Base-by-base conservation (phyloP, 2,797 vertebrate genomes). In the Picus viridis region DNA sequence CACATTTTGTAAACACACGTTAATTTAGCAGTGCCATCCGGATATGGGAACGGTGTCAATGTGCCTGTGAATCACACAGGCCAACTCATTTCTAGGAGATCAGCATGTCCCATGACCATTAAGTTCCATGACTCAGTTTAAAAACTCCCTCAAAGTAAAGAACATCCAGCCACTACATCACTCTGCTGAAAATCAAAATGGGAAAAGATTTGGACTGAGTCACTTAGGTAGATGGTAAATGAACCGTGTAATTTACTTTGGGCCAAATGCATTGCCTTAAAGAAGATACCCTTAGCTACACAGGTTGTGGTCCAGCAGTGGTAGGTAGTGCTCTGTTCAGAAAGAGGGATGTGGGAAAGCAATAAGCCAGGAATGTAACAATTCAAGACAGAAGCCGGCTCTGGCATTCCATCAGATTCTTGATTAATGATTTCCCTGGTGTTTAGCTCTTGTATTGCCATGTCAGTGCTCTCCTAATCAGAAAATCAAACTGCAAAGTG, bases 221-320 rank as follows among this genome's bases (percentile, higher is more conserved):
- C 76, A 79, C 59, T 96, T 94, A 84, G 90, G 95, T 89, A 96
- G 81, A 62, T 41, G 32, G 63, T 61, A 94, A 95, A 96, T 89
- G 75, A 94, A 75, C 72, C 88, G 41, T 82, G 83, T 91, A 54
- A 94, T 96, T 89, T 70, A 57, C 58, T 92, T 79, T n/a, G 56
- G 62, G 90, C 92, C 69, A 53, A 75, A 83, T 69, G 36, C 18
- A n/a, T 93, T 89, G 41, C 78, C 49, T 73, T 56, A 34, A 58
- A 76, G 45, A 61, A 83, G 16, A 71, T 26, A 22, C 27, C 16
- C 45, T 43, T 53, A 88, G 53, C 65, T 81, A 53, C 45, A 18
- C 2, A 8, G 53, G 20, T 24, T 62, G 58, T 88, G 59, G 29
- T 83, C 68, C 76, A 63, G 65, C 39, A 63, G 32, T 10, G 43